Conservation (phyloP, 2,888 invertebrate species). For the Sussaba pulchella region DNA sequence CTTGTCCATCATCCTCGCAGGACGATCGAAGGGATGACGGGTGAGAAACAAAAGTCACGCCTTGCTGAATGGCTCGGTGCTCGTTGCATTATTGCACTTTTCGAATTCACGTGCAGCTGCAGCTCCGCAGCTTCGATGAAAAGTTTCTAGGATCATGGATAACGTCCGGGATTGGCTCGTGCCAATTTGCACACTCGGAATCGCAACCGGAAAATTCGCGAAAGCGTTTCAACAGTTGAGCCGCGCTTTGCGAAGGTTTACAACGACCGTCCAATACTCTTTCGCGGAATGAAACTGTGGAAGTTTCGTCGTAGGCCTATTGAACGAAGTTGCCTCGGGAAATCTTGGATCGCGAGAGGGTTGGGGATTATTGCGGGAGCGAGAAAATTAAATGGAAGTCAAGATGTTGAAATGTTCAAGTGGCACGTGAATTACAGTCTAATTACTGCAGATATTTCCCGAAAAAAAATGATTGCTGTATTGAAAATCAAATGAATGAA, state of each 20-base stretch:
- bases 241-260: not conserved
- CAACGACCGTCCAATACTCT: not conserved
- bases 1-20: not conserved
- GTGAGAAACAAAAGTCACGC: constrained; percentile 18
- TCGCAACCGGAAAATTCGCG: not conserved
- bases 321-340: constrained; percentile 16
- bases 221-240: constrained; percentile 3
- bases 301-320: constrained; percentile 12
- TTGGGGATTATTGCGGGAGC: constrained; percentile 6
- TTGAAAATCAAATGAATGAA: no score
- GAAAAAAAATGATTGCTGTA: not conserved
- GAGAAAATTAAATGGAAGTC: constrained; percentile 28
- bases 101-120: not conserved
- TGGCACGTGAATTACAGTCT: not conserved
- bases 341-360: constrained; percentile 13
- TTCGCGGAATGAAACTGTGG: constrained; percentile 21
- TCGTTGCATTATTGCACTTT: constrained; percentile 39
- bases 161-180: constrained; percentile 10
- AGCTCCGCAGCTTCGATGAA: not conserved
- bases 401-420: not conserved
- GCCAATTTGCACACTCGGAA: constrained; percentile 35
- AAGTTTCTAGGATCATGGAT: constrained; percentile 43
- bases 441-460: not conserved
- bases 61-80: constrained; percentile 4
- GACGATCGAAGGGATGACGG: not conserved